Evolutionary conservation across 2,888 invertebrate genomes (phyloP), one percentile per base, ranked within the genome.

Genomic region (Ganaspis brasiliensis): DNA sequence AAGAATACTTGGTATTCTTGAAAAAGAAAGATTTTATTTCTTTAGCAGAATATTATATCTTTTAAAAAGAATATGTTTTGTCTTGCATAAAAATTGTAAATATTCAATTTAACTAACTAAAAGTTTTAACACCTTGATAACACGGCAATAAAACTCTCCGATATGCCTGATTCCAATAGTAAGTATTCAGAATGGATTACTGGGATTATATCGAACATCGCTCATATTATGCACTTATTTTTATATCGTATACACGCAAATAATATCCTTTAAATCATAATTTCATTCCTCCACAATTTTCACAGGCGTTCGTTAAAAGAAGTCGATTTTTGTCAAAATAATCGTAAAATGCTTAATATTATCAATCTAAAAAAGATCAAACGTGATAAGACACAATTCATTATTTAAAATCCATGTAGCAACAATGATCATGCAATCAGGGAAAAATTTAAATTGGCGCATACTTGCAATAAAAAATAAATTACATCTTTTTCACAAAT

Each of bases 381-480:
- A 81, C 75, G 55, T 73, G 71, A 75, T 76, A 55, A 73, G 59
- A 70, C 73, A 67, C 70, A 67, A 14, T 56, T 55, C 49, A 76
- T 79, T 83, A 75, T 75, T 79, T 26, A 71, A 59, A 76, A 79
- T 72, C 71, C 75, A 61, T 75, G 57, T 37, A 40, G 49, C 49
- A 19, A 59, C 71, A 31, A 72, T 31, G 73, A 79, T 79, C 79
- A 74, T 78, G 79, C 82, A 76, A 79, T 63, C 61, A 78, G 72
- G 72, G 80, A 75, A 79, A 82, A 82, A 79, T 82, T 82, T 79
- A 63, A 78, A 81, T 83, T 84, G 79, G 79, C 80, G 82, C 79
- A 83, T 76, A 80, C 73, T 83, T 83, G 84, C 84, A 83, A 85
- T 89, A 87, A 87, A 88, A 89, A 90, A 90, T 90, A 89, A 90